Evolutionary conservation across 2,113 vertebrate genomes (phyloP).

Genomic region (Corapipo altera): DNA sequence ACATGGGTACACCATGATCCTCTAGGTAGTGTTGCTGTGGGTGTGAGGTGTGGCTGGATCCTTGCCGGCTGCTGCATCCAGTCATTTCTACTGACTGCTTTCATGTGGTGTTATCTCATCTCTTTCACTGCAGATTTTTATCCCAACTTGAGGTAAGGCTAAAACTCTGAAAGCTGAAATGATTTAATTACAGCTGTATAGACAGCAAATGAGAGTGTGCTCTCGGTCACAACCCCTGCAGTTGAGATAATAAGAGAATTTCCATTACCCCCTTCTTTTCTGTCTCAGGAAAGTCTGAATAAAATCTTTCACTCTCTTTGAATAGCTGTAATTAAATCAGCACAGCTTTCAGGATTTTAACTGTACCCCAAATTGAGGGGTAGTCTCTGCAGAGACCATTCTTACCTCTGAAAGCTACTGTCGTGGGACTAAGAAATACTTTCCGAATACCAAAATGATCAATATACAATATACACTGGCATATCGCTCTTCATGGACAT

Average conservation of each 20-base stretch:
- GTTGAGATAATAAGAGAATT: constrained; percentile 23
- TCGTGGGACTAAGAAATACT: background rate
- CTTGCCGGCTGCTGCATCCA: background rate
- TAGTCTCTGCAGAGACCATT: background rate
- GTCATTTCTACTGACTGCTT: background rate
- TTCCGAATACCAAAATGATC: background rate
- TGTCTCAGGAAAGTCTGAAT: background rate
- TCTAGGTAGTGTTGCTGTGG: background rate
- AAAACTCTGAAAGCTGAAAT: background rate
- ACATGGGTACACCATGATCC: background rate
- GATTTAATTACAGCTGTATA: constrained; percentile 36
- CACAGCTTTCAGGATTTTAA: background rate
- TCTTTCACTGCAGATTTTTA: background rate
- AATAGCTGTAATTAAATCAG: constrained; percentile 21
- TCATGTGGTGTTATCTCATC: background rate
- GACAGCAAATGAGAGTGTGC: background rate
- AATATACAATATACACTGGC: background rate
- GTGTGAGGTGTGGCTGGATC: background rate
- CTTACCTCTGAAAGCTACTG: background rate
- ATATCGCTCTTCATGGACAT: background rate
- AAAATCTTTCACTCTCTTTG: constrained; percentile 12
- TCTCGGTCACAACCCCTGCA: background rate
- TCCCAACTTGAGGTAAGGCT: background rate
- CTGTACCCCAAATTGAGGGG: background rate
- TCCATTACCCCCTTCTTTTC: background rate